Percentiles rank a stretch among this genome's conserved stretches.
Conservation (phyloP, 2,888 invertebrate genomes). For the Keiferia lycopersicella region DNA sequence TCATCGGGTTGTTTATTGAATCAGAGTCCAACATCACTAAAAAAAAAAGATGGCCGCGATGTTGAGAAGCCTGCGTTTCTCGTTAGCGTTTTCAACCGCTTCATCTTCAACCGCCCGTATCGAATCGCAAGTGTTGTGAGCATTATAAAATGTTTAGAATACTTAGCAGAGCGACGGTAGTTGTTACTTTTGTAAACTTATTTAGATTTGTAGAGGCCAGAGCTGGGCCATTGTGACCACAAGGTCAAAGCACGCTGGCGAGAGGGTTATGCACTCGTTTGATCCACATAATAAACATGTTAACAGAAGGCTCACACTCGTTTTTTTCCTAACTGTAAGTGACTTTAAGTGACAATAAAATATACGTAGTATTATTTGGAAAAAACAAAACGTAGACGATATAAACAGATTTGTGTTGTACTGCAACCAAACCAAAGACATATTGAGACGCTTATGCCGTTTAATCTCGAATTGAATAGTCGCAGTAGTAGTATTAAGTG, state of each 20-base stretch:
- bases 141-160: slow-evolving; percentile 18
- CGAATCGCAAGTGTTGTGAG: slow-evolving; percentile 18
- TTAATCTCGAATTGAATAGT: too few relatives aligned
- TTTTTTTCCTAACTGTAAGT: too few relatives aligned
- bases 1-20: too few relatives aligned
- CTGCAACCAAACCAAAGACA: too few relatives aligned
- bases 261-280: slow-evolving; percentile 53
- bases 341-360: too few relatives aligned
- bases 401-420: too few relatives aligned
- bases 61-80: not conserved
- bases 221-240: slow-evolving; percentile 60
- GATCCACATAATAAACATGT: slow-evolving; percentile 33
- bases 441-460: too few relatives aligned
- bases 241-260: slow-evolving; percentile 69
- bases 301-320: too few relatives aligned
- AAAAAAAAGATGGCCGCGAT: not conserved
- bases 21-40: too few relatives aligned
- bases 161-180: slow-evolving; percentile 40
- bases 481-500: too few relatives aligned
- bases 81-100: slow-evolving; percentile 5
- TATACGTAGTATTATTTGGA: too few relatives aligned
- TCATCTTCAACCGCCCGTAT: slow-evolving; percentile 10
- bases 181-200: slow-evolving; percentile 41
- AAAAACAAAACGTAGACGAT: too few relatives aligned
- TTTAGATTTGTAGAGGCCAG: slow-evolving; percentile 45